Percentiles rank a stretch among this genome's conserved stretches.
Evolutionary conservation across 2,113 vertebrate species (phyloP).

Genomic region (Vimba vimba): DNA sequence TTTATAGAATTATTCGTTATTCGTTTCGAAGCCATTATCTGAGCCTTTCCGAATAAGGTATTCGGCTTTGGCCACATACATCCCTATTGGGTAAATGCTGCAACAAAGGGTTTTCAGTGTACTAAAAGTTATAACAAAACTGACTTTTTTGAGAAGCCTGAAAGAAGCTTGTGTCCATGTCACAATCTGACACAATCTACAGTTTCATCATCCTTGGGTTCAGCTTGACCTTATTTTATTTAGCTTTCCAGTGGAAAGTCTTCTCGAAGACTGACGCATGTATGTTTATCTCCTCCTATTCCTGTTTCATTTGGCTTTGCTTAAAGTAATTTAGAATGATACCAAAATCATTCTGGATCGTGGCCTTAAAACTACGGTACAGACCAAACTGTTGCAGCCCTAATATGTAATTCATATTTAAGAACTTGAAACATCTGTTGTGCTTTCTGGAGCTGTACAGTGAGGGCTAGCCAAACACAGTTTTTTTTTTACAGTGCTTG

Average conservation of each 20-base stretch:
- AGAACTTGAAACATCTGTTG: no score
- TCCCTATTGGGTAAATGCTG: not conserved
- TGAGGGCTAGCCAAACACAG: no score
- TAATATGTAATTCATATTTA: no score
- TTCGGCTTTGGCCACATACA: not conserved
- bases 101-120: not conserved
- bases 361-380: not conserved
- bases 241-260: not conserved
- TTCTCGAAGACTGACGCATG: not conserved
- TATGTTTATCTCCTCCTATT: no score
- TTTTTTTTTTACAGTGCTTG: not conserved
- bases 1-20: not conserved
- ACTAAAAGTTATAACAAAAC: not conserved
- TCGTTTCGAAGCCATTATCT: not conserved
- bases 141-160: not conserved
- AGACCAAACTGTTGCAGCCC: not conserved
- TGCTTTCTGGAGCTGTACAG: no score
- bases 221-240: not conserved
- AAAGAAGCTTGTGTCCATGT: not conserved
- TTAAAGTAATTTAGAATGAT: not conserved
- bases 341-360: no score
- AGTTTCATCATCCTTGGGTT: no score
- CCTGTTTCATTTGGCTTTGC: not conserved
- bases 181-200: no score
- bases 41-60: not conserved